Base-by-base conservation (phyloP, 2,797 vertebrate species). In the Rhinogobio ventralis region DNA sequence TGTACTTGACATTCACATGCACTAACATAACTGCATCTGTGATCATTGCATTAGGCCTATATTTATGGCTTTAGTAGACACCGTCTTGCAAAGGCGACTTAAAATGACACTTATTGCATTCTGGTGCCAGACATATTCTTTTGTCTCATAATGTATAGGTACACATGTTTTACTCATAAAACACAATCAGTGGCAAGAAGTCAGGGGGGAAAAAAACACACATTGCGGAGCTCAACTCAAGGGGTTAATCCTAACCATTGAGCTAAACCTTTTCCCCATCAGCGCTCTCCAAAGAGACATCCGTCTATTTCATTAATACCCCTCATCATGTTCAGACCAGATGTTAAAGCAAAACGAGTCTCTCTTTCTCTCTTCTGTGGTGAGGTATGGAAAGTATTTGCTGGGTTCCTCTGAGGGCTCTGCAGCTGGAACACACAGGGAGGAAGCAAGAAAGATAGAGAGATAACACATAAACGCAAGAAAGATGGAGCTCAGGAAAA, bases 311-410 rank as follows among this genome's bases (percentile, higher is more conserved):
- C 82, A 20, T 39, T 74, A 49, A 83, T 67, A 81, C 85, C 76
- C 79, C 86, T 91, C 69, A 78, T 92, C 90, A 87, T 86, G 82
- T 91, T 92, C 89, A 76, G 90, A 45, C 88, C 91, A 93, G 89
- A 93, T 93, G 92, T 91, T 88, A 45, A 89, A 84, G 67, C 79
- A 83, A 68, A 87, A 85, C 68, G n/a, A 79, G 83, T 71, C 84
- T 83, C 71, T 76, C 79, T 88, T 79, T 72, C 78, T 90, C 74
- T 85, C 88, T 87, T 55, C 76, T 88, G 75, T 53, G 77, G 76
- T 90, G 84, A 86, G 87, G 91, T 88, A 93, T 92, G 90, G 88
- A 91, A 94, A 92, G 87, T 90, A 92, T 92, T 90, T 90, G 84
- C 88, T 30, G 49, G 66, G 67, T 79, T 92, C 78, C 87, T 90